These are phyloP conservation scores for Sphaerophoria taeniata DNA, from an alignment of 2,888 invertebrate species.

Conservation along the genomic window DNA sequence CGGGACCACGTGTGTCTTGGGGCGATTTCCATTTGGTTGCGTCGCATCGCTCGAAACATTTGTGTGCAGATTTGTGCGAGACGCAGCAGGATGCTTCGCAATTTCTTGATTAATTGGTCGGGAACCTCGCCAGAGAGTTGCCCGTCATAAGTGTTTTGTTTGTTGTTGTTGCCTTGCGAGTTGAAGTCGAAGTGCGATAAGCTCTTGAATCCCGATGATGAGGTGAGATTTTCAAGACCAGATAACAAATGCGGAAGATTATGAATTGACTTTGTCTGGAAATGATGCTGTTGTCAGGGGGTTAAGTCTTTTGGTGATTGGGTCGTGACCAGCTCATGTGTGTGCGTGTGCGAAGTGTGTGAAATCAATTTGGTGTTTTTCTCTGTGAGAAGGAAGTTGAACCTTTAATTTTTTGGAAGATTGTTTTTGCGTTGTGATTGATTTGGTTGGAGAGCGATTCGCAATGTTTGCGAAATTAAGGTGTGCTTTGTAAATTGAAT, in stretches of 20 bases:
- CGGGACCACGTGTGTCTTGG: constrained; percentile 70
- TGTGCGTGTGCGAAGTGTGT: constrained; percentile 32
- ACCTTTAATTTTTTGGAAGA: constrained; percentile 13
- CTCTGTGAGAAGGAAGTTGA: neutral
- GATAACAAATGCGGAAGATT: constrained; percentile 73
- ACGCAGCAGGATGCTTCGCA: constrained; percentile 72
- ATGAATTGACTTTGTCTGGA: constrained; percentile 37
- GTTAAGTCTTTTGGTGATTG: constrained; percentile 66
- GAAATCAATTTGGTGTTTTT: constrained; percentile 20
- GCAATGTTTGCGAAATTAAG: neutral
- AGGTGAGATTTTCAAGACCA: constrained; percentile 72
- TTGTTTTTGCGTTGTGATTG: constrained; percentile 8
- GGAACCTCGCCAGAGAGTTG: constrained; percentile 31
- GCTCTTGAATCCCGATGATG: constrained; percentile 51
- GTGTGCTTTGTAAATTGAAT: neutral
- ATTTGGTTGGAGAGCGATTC: constrained; percentile 27
- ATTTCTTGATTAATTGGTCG: constrained; percentile 74
- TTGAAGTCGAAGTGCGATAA: constrained; percentile 42
- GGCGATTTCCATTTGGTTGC: constrained; percentile 68
- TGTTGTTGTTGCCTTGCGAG: neutral
- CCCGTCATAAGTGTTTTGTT: constrained; percentile 44
- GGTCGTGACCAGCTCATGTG: constrained; percentile 61
- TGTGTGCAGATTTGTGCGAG: constrained; percentile 23
- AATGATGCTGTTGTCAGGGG: constrained; percentile 58
- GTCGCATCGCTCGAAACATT: neutral